Evolutionary conservation across 1,140 invertebrate species (phyloP).

Genomic region (Zophobas morio): DNA sequence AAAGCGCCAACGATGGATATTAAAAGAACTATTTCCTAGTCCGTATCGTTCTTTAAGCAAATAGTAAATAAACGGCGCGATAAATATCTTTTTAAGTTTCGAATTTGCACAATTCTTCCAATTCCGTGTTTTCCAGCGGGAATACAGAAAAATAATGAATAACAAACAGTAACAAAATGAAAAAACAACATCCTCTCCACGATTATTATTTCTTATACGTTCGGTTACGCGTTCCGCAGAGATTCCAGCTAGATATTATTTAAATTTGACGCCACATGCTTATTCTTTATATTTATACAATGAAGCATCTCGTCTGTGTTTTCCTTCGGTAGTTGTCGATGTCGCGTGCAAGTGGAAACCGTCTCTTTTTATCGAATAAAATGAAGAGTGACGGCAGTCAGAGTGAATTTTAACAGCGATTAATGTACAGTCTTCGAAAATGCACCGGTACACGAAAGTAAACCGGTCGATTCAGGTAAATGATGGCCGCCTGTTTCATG

Average conservation of each 20-base stretch:
- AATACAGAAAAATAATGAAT: too few relatives aligned
- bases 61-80: too few relatives aligned
- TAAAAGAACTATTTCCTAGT: too few relatives aligned
- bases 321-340: constrained; percentile 5
- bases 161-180: too few relatives aligned
- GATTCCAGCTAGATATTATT: neutral
- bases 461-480: constrained; percentile 56
- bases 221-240: too few relatives aligned
- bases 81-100: too few relatives aligned
- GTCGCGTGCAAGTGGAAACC: constrained; percentile 23
- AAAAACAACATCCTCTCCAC: too few relatives aligned
- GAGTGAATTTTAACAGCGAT: constrained; percentile 55
- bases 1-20: too few relatives aligned
- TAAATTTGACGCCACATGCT: neutral
- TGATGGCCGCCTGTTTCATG: constrained; percentile 46
- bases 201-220: too few relatives aligned
- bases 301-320: neutral
- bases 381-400: constrained; percentile 53
- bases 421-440: constrained; percentile 55
- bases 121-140: too few relatives aligned
- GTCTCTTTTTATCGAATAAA: constrained; percentile 37
- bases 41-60: too few relatives aligned
- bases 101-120: too few relatives aligned
- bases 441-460: constrained; percentile 53
- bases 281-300: neutral